phyloP scores from a whole-genome alignment of 1,140 invertebrate genomes.

The Psilanteris sp. region DNA sequence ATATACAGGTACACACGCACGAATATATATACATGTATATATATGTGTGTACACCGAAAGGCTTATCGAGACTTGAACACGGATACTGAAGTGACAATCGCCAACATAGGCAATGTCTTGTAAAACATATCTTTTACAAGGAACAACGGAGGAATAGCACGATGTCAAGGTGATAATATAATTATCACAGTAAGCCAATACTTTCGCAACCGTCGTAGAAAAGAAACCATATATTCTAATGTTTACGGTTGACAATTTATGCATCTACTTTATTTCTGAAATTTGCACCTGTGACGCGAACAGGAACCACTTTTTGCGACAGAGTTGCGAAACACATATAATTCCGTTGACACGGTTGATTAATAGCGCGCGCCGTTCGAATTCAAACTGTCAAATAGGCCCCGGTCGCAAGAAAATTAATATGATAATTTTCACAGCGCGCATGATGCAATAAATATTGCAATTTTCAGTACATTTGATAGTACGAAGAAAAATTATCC shows the following conservation, averaged over 20 bases:
- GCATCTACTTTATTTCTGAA: not conserved
- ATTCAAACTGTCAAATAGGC: too few species aligned
- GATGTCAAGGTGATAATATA: constrained; percentile 69
- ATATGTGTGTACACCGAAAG: too few species aligned
- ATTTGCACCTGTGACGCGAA: constrained; percentile 1
- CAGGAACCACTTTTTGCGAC: constrained; percentile 1
- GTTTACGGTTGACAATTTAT: not conserved
- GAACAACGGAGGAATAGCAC: constrained; percentile 68
- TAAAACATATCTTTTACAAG: constrained; percentile 67
- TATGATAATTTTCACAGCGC: constrained; percentile 10
- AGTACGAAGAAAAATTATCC: not conserved
- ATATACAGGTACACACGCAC: too few species aligned
- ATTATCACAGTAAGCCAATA: constrained; percentile 63
- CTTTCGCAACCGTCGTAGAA: constrained; percentile 23
- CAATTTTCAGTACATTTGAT: constrained; percentile 7
- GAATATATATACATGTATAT: too few species aligned
- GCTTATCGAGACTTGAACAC: constrained; percentile 66
- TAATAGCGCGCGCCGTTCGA: too few species aligned
- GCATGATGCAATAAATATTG: constrained; percentile 22
- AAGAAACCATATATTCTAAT: constrained; percentile 8
- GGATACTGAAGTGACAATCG: constrained; percentile 70
- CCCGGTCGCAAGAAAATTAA: constrained; percentile 10
- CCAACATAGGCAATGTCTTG: constrained; percentile 55
- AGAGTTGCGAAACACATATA: constrained; percentile 9
- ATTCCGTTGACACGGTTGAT: constrained; percentile 11